Conservation (phyloP, 2,113 vertebrate species). For the Catagonus wagneri region DNA sequence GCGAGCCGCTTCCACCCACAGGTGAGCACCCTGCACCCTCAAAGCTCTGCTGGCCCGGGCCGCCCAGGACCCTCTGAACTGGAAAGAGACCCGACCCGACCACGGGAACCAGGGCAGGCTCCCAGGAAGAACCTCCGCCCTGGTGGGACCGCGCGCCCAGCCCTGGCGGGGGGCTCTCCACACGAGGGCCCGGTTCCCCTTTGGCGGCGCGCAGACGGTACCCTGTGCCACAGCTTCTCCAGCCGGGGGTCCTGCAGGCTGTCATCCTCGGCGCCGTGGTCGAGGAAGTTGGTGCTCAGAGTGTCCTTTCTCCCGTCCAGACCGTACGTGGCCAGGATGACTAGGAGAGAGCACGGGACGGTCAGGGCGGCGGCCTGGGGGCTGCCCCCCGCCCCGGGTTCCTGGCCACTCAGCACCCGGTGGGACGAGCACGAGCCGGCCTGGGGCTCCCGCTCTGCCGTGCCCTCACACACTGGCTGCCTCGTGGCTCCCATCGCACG, state of each 20-base stretch:
- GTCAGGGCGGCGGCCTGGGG: neutral
- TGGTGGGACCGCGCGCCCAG: neutral
- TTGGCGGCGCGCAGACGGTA: slow-evolving; percentile 58
- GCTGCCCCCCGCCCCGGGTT: neutral
- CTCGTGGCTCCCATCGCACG: accelerated
- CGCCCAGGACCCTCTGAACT: too few species aligned
- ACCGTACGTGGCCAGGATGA: slow-evolving; percentile 96
- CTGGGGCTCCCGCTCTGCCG: neutral
- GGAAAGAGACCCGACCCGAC: too few species aligned
- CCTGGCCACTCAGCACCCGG: neutral
- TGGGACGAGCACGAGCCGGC: accelerated
- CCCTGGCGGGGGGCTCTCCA: neutral
- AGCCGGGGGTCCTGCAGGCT: slow-evolving; percentile 94
- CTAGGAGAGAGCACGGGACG: slow-evolving; percentile 78
- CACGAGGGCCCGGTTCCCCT: accelerated
- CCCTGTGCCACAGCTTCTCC: slow-evolving; percentile 98
- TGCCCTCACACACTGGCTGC: neutral
- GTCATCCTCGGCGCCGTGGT: slow-evolving; percentile 89
- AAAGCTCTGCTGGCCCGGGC: too few species aligned
- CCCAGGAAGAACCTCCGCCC: neutral
- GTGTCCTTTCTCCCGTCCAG: slow-evolving; percentile 95
- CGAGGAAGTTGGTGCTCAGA: slow-evolving; percentile 91
- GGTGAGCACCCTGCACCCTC: accelerated
- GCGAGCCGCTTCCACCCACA: neutral
- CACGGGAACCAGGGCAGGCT: neutral